Evolutionary conservation across 2,888 invertebrate genomes (phyloP), one percentile per base, ranked within the genome.

Genomic region (Thumatha senex): DNA sequence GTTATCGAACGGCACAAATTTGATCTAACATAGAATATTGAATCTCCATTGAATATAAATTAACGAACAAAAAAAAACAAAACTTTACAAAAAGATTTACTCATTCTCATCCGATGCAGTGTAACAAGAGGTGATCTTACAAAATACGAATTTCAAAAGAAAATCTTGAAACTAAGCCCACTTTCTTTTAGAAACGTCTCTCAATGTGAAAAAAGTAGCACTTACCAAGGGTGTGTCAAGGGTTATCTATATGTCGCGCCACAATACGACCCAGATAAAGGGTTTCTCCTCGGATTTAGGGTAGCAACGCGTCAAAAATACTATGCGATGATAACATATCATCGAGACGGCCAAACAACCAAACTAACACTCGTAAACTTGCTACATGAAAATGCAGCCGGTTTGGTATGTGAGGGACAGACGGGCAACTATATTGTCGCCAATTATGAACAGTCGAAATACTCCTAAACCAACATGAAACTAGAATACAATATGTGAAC

Each of bases 301-400:
- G 72, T 53, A 62, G 70, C 63, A 63, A 61, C 52, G 61, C 67
- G 68, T 70, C 70, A 75, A 76, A 78, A 76, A 59, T 65, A 55
- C 56, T 54, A 57, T 58, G 56, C 74, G 74, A 80, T 79, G 85
- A 86, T 86, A 83, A 81, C 82, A 75, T 82, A 82, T 84, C 86
- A 81, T 79, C 66, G 76, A 71, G 78, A 75, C 76, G 77, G 67
- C 66, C 76, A 64, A 79, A 84, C 78, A 72, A 69, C 74, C 74
- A 70, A 80, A 82, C 86, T 82, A 79, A 80, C 82, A 81, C 78
- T 85, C 86, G 78, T 86, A 87, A 88, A 87, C 64, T 81, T 67
- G 73, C 72, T 76, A 78, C 78, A 78, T 76, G 78, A 72, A 71
- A 70, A 74, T 76, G 80, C 76, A 76, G 69, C 61, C 60, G 57